A percentile compares a stretch with the other conserved stretches of the same genome.
These are phyloP conservation scores for Cataglyphis cursor DNA, from an alignment of 2,888 invertebrate species.

Conservation along the genomic window DNA sequence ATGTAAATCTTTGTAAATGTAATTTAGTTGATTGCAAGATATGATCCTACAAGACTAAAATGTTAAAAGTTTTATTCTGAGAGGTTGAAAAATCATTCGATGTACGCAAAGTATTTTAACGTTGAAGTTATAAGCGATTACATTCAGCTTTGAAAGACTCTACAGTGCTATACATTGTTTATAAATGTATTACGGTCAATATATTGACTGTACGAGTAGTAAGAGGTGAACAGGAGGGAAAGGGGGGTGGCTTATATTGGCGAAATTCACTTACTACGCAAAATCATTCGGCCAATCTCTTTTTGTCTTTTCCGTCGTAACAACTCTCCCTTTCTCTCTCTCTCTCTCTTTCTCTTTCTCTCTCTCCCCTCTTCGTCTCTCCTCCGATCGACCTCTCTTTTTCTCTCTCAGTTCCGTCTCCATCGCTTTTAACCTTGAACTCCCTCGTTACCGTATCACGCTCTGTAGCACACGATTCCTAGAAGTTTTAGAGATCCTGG, in stretches of 20 bases:
- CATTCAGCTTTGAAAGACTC: conserved; percentile 11
- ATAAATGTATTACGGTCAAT: conserved; percentile 48
- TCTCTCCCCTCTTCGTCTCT: conserved; percentile 7
- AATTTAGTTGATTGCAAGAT: background rate
- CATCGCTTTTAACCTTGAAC: conserved; percentile 77
- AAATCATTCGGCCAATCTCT: conserved; percentile 35
- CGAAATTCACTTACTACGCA: conserved; percentile 41
- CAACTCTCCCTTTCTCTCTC: conserved; percentile 45
- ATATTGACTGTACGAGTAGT: conserved; percentile 25
- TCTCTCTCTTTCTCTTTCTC: conserved; percentile 21
- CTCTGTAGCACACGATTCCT: conserved; percentile 74
- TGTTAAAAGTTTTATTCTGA: background rate
- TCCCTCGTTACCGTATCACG: conserved; percentile 78
- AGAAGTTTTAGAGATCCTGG: conserved; percentile 78
- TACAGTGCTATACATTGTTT: conserved; percentile 41
- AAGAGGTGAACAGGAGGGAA: background rate
- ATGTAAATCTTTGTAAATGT: background rate
- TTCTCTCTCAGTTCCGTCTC: conserved; percentile 67
- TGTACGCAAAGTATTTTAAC: conserved; percentile 7
- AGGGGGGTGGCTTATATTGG: conserved; percentile 17
- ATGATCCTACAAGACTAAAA: conserved; percentile 1
- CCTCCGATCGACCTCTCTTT: conserved; percentile 9
- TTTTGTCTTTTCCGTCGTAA: conserved; percentile 39
- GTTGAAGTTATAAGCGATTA: conserved; percentile 34
- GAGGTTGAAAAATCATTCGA: background rate